These are phyloP conservation scores for Cryptoprocta ferox DNA, from an alignment of 2,797 vertebrate species.

Conservation along the genomic window DNA sequence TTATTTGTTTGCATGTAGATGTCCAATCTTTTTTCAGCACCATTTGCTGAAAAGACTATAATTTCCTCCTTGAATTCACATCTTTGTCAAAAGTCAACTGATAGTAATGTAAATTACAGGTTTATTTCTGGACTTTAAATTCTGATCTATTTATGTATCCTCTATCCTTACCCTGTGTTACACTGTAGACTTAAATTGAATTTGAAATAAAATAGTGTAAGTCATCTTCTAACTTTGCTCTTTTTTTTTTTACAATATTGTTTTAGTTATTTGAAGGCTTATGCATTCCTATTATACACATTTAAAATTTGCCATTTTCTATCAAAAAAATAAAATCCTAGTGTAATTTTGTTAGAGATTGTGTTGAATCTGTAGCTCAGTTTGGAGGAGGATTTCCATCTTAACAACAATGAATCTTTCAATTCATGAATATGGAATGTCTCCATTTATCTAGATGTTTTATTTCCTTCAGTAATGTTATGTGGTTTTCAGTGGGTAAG, in stretches of 20 bases:
- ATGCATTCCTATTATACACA: background rate
- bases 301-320: slow-evolving; percentile 24
- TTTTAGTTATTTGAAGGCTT: background rate
- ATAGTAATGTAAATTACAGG: background rate
- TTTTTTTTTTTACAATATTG: background rate
- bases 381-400: background rate
- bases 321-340: background rate
- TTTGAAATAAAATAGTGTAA: background rate
- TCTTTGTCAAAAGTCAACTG: background rate
- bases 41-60: background rate
- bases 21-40: background rate
- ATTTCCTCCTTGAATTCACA: background rate
- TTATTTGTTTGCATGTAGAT: background rate
- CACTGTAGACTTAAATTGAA: background rate
- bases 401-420: background rate
- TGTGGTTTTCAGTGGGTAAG: background rate
- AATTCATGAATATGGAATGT: background rate
- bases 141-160: background rate
- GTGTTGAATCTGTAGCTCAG: background rate
- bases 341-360: background rate
- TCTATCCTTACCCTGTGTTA: background rate
- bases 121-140: background rate
- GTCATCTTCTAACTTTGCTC: background rate
- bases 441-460: background rate
- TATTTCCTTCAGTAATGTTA: background rate